Percentiles rank a stretch among this genome's conserved stretches.
phyloP scores from a whole-genome alignment of 2,888 invertebrate species.

The Therioaphis trifolii region DNA sequence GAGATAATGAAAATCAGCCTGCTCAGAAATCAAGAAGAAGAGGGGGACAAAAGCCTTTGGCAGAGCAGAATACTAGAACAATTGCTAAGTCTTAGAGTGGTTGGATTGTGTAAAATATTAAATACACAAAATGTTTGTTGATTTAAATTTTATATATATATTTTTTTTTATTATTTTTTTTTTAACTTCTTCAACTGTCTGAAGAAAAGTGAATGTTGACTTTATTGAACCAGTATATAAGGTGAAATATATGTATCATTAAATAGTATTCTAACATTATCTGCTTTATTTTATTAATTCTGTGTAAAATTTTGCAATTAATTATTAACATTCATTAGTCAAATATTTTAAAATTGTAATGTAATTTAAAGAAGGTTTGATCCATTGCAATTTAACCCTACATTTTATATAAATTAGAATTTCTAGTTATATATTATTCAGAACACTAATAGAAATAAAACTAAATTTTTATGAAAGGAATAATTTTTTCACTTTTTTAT shows the following conservation, averaged over 20 bases:
- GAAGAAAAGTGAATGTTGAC: conserved; percentile 14
- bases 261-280: conserved; percentile 8
- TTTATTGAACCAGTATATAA: conserved; percentile 6
- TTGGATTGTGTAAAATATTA: conserved; percentile 10
- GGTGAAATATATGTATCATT: conserved; percentile 18
- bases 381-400: no score
- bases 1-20: conserved; percentile 57
- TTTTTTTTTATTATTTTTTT: not conserved
- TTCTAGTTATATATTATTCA: no score
- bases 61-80: conserved; percentile 58
- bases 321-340: not conserved
- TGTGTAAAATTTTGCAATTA: not conserved
- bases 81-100: conserved; percentile 30
- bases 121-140: conserved; percentile 31
- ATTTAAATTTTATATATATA: conserved; percentile 34
- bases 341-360: not conserved
- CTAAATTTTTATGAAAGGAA: no score
- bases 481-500: no score
- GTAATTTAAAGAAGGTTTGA: no score
- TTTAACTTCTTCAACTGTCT: conserved; percentile 19
- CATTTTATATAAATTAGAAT: no score
- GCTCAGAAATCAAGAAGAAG: conserved; percentile 52
- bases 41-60: conserved; percentile 56
- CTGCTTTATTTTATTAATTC: not conserved
- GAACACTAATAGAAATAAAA: no score